Evolutionary conservation across 2,113 vertebrate genomes (phyloP), one percentile per base, ranked within the genome.

Genomic region (Nymphicus hollandicus): DNA sequence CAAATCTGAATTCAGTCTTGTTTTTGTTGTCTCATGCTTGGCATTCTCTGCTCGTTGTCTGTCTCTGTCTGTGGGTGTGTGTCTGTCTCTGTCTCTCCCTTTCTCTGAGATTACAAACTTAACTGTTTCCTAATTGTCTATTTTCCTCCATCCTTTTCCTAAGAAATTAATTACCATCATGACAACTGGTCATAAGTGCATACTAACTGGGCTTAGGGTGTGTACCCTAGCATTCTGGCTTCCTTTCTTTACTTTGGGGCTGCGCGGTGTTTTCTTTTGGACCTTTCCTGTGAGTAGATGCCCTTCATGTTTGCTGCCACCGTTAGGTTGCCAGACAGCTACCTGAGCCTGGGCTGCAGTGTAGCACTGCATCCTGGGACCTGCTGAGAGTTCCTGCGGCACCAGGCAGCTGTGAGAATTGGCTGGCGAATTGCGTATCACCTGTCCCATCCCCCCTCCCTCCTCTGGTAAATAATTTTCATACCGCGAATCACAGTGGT

Each of bases 321-420:
- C 25, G 3, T 91, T 81, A 68, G 91, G 63, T 86, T 97, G 96
- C 96, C 96, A 96, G 84, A 91, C 6, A 65, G 86, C 92, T 93
- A 91, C 97, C 97, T 97, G 96, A 90, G 88, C 89, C 2, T 86
- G 95, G 94, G 56, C 94, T 97, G 97, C 89, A 37, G 94, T 66
- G 81, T 91, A 53, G 96, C 92, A 79, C 81, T 98, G 98, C 98
- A 97, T 97, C 93, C 95, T 98, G 97, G 97, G 96, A 97, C 94
- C 88, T 92, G 89, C 78, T 23, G 58, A 93, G 87, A 84, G 81
- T 94, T 95, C 92, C 89, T 81, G 44, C 85, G 7, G 94, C 94
- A 92, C 72, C 95, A 91, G 96, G 78, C 94, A 97, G 94, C 92
- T 56, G 58, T 77, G 95, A 68, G 92, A 93, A 95, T 88, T 96